These are phyloP conservation scores for Myopa tessellatipennis DNA, from an alignment of 2,888 invertebrate genomes.

Conservation along the genomic window DNA sequence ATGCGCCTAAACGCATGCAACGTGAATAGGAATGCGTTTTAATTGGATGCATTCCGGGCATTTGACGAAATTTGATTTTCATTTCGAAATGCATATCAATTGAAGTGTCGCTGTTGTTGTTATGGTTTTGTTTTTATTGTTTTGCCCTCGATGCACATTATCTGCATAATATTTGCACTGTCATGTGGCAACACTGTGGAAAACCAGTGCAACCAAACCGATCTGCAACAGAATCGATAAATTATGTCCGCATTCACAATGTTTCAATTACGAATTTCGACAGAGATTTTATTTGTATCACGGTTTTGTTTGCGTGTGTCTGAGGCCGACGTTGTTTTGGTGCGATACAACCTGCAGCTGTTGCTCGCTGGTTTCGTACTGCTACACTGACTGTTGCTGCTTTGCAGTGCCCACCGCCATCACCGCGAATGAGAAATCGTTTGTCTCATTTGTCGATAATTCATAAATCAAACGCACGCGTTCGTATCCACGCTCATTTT, in stretches of 20 bases:
- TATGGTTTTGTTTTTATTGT: not conserved
- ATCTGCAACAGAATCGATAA: not conserved
- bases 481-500: not conserved
- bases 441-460: slow-evolving; percentile 23
- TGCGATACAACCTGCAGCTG: not conserved
- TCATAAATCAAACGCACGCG: slow-evolving; percentile 16
- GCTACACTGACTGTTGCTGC: not conserved
- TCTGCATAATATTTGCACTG: not conserved
- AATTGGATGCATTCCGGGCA: slow-evolving; percentile 3
- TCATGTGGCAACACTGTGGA: slow-evolving; percentile 13
- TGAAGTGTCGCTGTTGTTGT: not conserved
- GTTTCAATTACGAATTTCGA: slow-evolving; percentile 16
- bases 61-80: not conserved
- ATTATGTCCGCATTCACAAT: slow-evolving; percentile 13
- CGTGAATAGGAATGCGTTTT: not conserved
- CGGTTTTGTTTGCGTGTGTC: not conserved
- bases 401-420: not conserved
- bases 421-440: slow-evolving; percentile 1
- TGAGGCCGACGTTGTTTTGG: not conserved
- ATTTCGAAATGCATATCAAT: not conserved
- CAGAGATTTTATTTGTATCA: not conserved
- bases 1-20: not conserved
- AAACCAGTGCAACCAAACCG: not conserved
- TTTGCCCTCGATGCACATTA: not conserved
- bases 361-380: not conserved